Base-by-base conservation (phyloP, 1,140 invertebrate genomes). In the Brachionus sp. region DNA sequence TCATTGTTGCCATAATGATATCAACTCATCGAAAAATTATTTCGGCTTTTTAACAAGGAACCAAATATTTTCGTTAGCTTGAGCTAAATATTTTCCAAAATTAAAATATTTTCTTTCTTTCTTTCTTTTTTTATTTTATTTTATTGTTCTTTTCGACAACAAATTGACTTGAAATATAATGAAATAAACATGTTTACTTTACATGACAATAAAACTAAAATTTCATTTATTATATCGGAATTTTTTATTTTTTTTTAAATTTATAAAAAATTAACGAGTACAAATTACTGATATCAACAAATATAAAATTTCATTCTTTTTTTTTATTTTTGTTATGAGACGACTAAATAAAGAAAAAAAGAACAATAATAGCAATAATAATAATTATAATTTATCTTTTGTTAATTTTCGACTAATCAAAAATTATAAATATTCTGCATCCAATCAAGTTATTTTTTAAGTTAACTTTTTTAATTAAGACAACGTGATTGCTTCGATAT, bases 231-330 rank as follows among this genome's bases (percentile, higher is more conserved):
- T 70, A n/a, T 70, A 19, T 70, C 66, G 35, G 35, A 70, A 70
- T 37, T 29, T 25, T 57, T 16, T 57, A 2, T 57, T 57, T 57
- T 19, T 16, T 57, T 6, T 57, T 66, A 70, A 39, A 70, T 70
- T 70, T 70, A 70, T 70, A 37, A 70, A 70, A 70, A 70, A 70
- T 70, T 70, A 70, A 70, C 66, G 29, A 70, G 66, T 70, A 70
- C 35, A 70, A 33, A 70, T 70, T 70, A 37, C 35, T 39, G 37
- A 37, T 70, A 57, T 57, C 50, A 57, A 57, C 50, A 57, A 57
- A 57, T 57, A 57, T 57, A 57, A 57, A 57, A 57, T 57, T 57
- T 57, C 16, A 57, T 16, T 57, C n/a, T n/a, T 57, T 57, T 57
- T 10, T 42, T 42, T 42, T 42, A 42, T 42, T 42, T 42, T 42